phyloP scores from a whole-genome alignment of 2,113 vertebrate species.

The Chaetops frenatus region DNA sequence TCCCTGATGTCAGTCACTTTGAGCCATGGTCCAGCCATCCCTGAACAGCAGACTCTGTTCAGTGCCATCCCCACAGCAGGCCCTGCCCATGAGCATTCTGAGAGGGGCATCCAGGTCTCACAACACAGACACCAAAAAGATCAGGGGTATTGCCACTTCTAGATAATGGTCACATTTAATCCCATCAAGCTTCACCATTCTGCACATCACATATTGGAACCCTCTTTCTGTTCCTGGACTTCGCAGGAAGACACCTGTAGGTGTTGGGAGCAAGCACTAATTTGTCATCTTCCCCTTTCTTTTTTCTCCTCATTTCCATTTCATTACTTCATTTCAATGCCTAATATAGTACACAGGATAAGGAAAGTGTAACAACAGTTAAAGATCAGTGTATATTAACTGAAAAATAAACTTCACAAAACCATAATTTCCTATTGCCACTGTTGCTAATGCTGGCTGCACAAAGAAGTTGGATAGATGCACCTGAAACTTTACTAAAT shows the following conservation, averaged over 20 bases:
- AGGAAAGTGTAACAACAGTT: background rate
- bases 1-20: background rate
- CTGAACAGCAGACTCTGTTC: background rate
- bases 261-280: background rate
- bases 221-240: background rate
- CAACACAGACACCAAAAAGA: background rate
- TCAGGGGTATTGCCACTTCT: background rate
- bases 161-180: background rate
- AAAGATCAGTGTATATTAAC: background rate
- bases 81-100: rapidly evolving
- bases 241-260: background rate
- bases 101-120: background rate
- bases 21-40: background rate
- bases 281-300: background rate
- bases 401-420: background rate
- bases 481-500: background rate
- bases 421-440: background rate
- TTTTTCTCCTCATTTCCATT: background rate
- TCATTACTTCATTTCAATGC: background rate
- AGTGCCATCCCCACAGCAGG: background rate
- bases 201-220: background rate
- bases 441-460: rapidly evolving
- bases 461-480: background rate
- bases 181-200: background rate
- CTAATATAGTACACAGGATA: background rate